Conservation (phyloP, 2,113 vertebrate genomes). For the Caranx melampygus region DNA sequence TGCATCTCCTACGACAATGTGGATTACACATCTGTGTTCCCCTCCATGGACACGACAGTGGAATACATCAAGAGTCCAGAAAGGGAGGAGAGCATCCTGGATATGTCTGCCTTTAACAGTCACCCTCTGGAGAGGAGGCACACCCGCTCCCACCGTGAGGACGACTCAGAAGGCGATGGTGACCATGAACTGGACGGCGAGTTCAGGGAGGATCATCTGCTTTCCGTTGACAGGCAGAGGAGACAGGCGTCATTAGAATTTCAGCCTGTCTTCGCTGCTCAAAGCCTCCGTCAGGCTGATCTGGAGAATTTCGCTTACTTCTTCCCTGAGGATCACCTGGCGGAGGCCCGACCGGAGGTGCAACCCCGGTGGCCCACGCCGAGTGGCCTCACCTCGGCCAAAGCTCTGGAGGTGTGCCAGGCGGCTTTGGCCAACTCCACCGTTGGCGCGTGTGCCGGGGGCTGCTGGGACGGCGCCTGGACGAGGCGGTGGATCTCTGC, state of each 20-base stretch:
- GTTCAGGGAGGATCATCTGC: constrained; percentile 55
- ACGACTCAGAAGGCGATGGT: background rate
- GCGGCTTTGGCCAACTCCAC: constrained; percentile 82
- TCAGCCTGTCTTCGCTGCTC: constrained; percentile 64
- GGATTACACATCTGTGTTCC: constrained; percentile 84
- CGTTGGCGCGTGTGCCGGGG: constrained; percentile 79
- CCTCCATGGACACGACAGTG: constrained; percentile 83
- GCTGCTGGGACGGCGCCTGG: constrained; percentile 83
- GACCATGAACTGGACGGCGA: constrained; percentile 24
- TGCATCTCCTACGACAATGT: constrained; percentile 78
- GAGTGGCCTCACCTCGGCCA: constrained; percentile 81
- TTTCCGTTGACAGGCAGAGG: constrained; percentile 38
- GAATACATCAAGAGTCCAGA: constrained; percentile 77
- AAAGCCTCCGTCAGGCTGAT: constrained; percentile 69
- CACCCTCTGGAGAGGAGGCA: constrained; percentile 49
- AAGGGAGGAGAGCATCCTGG: constrained; percentile 56
- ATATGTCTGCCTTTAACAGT: constrained; percentile 48
- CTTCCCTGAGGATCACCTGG: constrained; percentile 87
- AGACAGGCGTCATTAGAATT: constrained; percentile 64
- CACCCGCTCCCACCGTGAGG: constrained; percentile 1
- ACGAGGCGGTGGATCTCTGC: constrained; percentile 85
- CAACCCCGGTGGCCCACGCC: constrained; percentile 83
- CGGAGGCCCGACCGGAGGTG: constrained; percentile 58
- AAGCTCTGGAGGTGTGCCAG: constrained; percentile 83
- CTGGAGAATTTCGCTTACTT: constrained; percentile 84